These are phyloP conservation scores for Pardalotus punctatus DNA, from an alignment of 2,113 vertebrate species.

Conservation along the genomic window DNA sequence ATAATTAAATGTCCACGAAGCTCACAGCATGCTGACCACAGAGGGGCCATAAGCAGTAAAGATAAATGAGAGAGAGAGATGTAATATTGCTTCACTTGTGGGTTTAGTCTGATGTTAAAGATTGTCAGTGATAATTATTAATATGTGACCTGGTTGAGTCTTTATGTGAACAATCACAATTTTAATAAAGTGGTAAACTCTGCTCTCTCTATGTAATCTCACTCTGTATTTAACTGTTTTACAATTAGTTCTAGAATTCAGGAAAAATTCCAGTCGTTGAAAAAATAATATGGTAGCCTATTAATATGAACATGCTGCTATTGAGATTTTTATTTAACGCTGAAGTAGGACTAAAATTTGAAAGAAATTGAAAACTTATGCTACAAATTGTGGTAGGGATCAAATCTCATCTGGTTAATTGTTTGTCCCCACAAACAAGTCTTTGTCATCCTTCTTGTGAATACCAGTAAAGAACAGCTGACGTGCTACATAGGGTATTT, in stretches of 20 bases:
- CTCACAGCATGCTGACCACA: conserved; percentile 79
- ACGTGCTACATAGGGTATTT: neutral
- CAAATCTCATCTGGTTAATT: neutral
- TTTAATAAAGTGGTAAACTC: conserved; percentile 76
- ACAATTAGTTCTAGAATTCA: neutral
- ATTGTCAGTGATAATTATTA: conserved; percentile 91
- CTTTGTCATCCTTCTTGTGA: neutral
- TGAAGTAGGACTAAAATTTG: neutral
- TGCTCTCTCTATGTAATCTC: neutral
- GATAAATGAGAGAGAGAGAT: conserved; percentile 87
- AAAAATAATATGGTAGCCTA: neutral
- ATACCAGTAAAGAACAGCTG: neutral
- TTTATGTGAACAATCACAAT: conserved; percentile 75
- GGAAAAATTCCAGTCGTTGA: neutral
- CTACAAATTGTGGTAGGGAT: neutral
- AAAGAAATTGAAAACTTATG: neutral
- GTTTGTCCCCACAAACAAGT: neutral
- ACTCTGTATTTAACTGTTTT: neutral
- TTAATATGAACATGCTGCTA: neutral
- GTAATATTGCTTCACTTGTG: conserved; percentile 89
- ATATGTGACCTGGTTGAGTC: conserved; percentile 84
- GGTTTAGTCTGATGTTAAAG: conserved; percentile 86
- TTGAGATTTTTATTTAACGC: neutral
- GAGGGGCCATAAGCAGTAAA: conserved; percentile 84
- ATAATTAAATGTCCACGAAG: conserved; percentile 83